Evolutionary conservation across 2,888 invertebrate genomes (phyloP).

Genomic region (Cantharis rustica): DNA sequence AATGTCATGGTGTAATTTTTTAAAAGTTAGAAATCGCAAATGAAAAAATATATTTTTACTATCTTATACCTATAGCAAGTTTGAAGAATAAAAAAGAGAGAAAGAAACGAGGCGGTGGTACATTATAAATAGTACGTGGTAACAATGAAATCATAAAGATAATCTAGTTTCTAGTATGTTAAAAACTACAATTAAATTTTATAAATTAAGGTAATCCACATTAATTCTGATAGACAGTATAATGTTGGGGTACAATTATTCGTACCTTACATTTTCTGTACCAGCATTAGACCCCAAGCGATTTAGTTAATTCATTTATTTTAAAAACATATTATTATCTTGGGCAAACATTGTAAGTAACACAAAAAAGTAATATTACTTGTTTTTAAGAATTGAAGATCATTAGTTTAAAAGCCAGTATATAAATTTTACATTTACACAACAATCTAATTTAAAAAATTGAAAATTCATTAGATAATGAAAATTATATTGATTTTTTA

Average conservation of each 20-base stretch:
- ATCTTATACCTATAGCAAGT: background rate
- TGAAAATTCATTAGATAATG: background rate
- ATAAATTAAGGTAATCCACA: constrained; percentile 5
- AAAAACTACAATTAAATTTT: background rate
- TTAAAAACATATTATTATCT: background rate
- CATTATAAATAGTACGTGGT: background rate
- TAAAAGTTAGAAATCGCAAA: too few species aligned
- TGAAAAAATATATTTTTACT: too few species aligned
- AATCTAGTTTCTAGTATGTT: background rate
- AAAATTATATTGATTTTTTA: background rate
- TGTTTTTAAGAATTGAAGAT: background rate
- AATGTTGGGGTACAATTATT: constrained; percentile 34
- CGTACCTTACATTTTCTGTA: background rate
- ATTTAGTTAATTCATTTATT: background rate
- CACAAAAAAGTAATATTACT: background rate
- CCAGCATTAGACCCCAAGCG: background rate
- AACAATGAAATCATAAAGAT: background rate
- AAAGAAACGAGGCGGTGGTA: background rate
- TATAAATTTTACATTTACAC: background rate
- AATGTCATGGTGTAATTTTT: too few species aligned
- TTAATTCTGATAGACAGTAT: constrained; percentile 38
- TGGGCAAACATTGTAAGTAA: background rate
- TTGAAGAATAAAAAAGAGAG: background rate
- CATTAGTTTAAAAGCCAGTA: background rate
- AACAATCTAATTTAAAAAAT: background rate